Conservation (phyloP, 1,140 invertebrate genomes). For the Anadara kagoshimensis region DNA sequence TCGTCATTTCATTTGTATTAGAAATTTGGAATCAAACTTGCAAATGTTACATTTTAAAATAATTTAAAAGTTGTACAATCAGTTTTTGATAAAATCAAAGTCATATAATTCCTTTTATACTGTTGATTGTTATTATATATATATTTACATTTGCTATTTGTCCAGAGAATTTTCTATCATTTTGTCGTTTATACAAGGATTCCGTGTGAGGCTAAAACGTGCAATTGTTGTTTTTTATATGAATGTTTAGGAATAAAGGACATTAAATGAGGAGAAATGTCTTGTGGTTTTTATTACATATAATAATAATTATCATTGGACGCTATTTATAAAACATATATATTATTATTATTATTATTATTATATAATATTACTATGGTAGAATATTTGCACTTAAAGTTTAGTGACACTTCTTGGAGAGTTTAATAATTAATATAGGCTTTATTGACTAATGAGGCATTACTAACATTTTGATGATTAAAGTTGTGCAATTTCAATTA, state of each 20-base stretch:
- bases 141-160: not conserved
- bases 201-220: constrained; percentile 16
- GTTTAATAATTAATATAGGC: not conserved
- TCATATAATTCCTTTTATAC: too few relatives aligned
- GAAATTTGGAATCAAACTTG: too few relatives aligned
- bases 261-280: not conserved
- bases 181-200: constrained; percentile 7
- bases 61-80: too few relatives aligned
- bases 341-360: constrained; percentile 6
- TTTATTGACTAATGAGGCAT: not conserved
- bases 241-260: constrained; percentile 20
- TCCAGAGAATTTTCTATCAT: constrained; percentile 1
- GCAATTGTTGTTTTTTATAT: constrained; percentile 20
- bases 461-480: constrained; percentile 23
- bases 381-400: not conserved
- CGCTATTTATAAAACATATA: too few relatives aligned
- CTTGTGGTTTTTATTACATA: constrained; percentile 1
- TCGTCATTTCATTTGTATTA: too few relatives aligned
- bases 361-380: not conserved
- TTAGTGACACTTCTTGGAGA: not conserved
- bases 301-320: not conserved
- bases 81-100: too few relatives aligned
- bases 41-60: too few relatives aligned
- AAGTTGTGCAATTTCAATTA: constrained; percentile 16
- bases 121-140: constrained; percentile 9